A percentile compares a stretch with the other conserved stretches of the same genome.
phyloP scores from a whole-genome alignment of 1,140 invertebrate genomes.

The Drosophila ercepeae region DNA sequence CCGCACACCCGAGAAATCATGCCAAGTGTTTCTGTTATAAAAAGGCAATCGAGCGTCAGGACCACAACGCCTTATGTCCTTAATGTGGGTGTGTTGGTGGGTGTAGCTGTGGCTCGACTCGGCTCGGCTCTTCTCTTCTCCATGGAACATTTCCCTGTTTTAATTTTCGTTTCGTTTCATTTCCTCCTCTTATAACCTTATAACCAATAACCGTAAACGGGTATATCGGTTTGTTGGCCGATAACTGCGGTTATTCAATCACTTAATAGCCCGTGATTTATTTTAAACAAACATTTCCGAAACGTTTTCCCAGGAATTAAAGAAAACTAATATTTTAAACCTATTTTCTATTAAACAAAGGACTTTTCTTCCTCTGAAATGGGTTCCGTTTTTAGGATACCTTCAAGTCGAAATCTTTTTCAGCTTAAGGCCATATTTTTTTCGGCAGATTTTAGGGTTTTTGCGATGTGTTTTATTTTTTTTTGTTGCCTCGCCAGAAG shows the following conservation, averaged over 20 bases:
- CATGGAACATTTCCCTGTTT: conserved; percentile 62
- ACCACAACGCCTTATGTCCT: conserved; percentile 27
- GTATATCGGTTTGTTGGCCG: conserved; percentile 3
- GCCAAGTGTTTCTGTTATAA: conserved; percentile 60
- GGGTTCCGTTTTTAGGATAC: too few relatives aligned
- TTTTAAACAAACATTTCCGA: too few relatives aligned
- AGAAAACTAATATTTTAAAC: too few relatives aligned
- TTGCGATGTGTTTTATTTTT: background rate
- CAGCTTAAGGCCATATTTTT: conserved; percentile 1
- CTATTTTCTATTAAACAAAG: too few relatives aligned
- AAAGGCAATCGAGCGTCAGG: conserved; percentile 73
- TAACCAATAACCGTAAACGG: conserved; percentile 10
- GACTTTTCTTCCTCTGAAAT: too few relatives aligned
- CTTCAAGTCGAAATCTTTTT: background rate
- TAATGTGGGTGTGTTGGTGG: conserved; percentile 34
- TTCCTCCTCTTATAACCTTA: conserved; percentile 19
- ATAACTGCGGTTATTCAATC: background rate
- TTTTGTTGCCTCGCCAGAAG: conserved; percentile 11
- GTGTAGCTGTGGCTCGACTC: too few relatives aligned
- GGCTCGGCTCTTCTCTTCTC: too few relatives aligned
- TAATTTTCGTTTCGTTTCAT: conserved; percentile 62
- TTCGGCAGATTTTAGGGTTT: conserved; percentile 2
- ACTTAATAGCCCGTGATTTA: background rate
- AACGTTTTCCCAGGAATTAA: too few relatives aligned
- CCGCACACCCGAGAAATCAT: conserved; percentile 2